These are phyloP conservation scores for Chaetura pelagica DNA, from an alignment of 2,113 vertebrate species.

Conservation along the genomic window DNA sequence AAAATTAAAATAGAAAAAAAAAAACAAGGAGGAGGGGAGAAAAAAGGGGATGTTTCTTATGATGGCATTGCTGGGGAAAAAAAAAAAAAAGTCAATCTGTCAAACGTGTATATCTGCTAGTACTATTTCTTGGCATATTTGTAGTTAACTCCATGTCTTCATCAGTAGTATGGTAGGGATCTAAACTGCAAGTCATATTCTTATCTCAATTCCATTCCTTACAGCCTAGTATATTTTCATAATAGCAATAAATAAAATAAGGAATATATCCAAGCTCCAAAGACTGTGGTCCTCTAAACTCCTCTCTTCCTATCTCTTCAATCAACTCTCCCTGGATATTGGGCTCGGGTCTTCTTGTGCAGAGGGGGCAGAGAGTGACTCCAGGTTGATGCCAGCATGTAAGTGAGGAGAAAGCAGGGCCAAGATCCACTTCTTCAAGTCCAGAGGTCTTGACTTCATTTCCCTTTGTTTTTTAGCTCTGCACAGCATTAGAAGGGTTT, in stretches of 20 bases:
- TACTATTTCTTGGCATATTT: neutral
- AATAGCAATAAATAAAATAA: neutral
- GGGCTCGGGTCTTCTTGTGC: neutral
- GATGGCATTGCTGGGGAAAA: neutral
- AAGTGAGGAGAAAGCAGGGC: neutral
- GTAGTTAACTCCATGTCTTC: neutral
- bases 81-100: neutral
- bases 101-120: neutral
- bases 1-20: neutral
- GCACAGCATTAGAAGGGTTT: neutral
- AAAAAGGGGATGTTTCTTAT: neutral
- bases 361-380: neutral
- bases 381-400: neutral
- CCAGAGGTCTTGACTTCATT: neutral
- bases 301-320: neutral
- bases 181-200: neutral
- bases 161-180: neutral
- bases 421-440: neutral
- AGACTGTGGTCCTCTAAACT: neutral
- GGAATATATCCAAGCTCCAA: neutral
- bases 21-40: rapidly evolving
- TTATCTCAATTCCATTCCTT: neutral
- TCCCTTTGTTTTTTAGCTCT: neutral
- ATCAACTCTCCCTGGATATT: neutral
- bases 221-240: neutral